Evolutionary conservation across 1,140 invertebrate species (phyloP), one percentile per base, ranked within the genome.

Genomic region (Steinernema khuongi): DNA sequence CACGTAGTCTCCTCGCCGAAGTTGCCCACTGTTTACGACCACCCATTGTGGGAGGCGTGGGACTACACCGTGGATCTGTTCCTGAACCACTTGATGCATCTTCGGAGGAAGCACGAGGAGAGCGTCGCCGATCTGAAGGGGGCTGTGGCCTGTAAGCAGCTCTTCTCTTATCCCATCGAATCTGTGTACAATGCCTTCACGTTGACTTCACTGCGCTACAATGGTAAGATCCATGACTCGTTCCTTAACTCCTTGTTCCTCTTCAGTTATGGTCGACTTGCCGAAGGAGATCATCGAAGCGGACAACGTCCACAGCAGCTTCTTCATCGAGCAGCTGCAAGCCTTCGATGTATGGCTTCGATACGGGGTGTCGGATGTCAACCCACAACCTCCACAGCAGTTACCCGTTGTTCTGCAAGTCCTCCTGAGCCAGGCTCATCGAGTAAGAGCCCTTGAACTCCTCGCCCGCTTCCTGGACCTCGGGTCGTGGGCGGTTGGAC

Each of bases 241-340:
- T 7, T 26, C 0, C 31, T 50, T 1, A 60, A 0, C 4, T 32
- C 4, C 18, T 72, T 11, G 19, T 71, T 31, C 11, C 7, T 19
- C 26, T 77, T 72, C 28, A 60, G 50, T 60, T 60, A 60, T 60
- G 50, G 19, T 60, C 4, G 68, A 67, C n/a, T 33, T 73, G 26
- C 22, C 11, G 18, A 19, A 19, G 66, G 71, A 72, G 28, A 31
- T 29, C 11, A 29, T 69, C 1, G 71, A 31, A 1, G 28, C 22
- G 11, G 71, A 72, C 44, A 71, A 67, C 26, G 69, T 72, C 2
- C 92, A 94, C 85, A 90, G 93, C 77, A 90, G 92, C 32, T 99
- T 99, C 87, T 99, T 99, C 86, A 92, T 97, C 85, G 94, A 98
- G 83, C 96, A 99, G 87, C 88, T 99, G 50, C 97, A 95, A 28